phyloP scores from a whole-genome alignment of 2,888 invertebrate species.

The Hybos culiciformis region DNA sequence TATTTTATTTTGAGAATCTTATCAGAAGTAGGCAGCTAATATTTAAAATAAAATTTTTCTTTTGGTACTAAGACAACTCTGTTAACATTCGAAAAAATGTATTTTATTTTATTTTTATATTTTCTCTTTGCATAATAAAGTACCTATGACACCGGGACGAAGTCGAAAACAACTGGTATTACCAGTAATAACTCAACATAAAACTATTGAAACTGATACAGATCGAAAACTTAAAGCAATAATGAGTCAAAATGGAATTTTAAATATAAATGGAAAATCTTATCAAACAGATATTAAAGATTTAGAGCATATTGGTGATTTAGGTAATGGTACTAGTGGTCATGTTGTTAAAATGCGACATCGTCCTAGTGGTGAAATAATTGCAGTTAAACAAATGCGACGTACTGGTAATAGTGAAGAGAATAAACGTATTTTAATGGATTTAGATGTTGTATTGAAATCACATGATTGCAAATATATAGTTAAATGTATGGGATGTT shows the following conservation, averaged over 20 bases:
- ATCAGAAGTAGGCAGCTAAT: background rate
- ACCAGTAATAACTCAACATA: slow-evolving; percentile 40
- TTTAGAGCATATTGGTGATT: slow-evolving; percentile 70
- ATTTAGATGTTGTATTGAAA: slow-evolving; percentile 94
- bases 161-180: slow-evolving; percentile 42
- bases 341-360: slow-evolving; percentile 96
- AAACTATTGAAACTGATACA: slow-evolving; percentile 50
- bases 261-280: slow-evolving; percentile 65
- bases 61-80: background rate
- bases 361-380: slow-evolving; percentile 66
- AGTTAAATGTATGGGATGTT: slow-evolving; percentile 93
- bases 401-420: slow-evolving; percentile 93
- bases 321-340: slow-evolving; percentile 93
- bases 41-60: background rate
- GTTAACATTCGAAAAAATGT: background rate
- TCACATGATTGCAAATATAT: slow-evolving; percentile 95
- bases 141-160: slow-evolving; percentile 39
- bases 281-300: slow-evolving; percentile 73
- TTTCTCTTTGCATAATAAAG: slow-evolving; percentile 14
- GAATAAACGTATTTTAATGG: slow-evolving; percentile 97
- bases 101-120: background rate
- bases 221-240: slow-evolving; percentile 83
- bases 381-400: slow-evolving; percentile 98
- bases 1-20: background rate
- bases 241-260: slow-evolving; percentile 81